Base-by-base conservation (phyloP, 2,797 vertebrate genomes). In the Aphelocoma californica region DNA sequence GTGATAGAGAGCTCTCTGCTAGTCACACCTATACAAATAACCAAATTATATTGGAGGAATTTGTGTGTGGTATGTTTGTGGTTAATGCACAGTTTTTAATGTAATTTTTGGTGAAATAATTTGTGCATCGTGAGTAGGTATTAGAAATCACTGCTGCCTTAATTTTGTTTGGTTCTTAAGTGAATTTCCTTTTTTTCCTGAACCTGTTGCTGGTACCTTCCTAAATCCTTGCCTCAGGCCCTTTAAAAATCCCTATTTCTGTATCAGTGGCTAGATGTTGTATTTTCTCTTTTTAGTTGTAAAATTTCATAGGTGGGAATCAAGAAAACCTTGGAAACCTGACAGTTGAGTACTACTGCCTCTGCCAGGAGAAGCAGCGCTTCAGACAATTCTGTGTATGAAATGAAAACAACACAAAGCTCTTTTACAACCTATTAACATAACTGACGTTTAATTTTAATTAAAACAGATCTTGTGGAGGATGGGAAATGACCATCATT, bases 71-170 rank as follows among this genome's bases (percentile, higher is more conserved):
- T 38, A 1, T 26, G 53, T 42, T 51, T 81, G 48, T 32, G 31
- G 69, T 72, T 34, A 53, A 71, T 18, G 5, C 29, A 60, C 12
- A 32, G 23, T 17, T 90, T 64, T 71, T 1, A 67, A 67, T 14
- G 31, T 10, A 12, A n/a, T 66, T 88, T 74, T 80, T 74, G 19
- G 34, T 32, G n/a, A 77, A 90, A 50, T 26, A 86, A 40, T 58
- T 48, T 26, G 57, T 25, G n/a, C 67, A 65, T 29, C 13, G 4
- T 0, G 4, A 44, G 15, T 28, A n/a, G 3, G 2, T 51, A 7
- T 74, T 66, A 62, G 23, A 90, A 86, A 45, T 47, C 51, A 38
- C 12, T 40, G 44, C 57, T 82, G 44, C 31, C 9, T 70, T 71
- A 67, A n/a, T 4, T 34, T 38, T 47, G 47, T 47, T 73, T 72